Evolutionary conservation across 2,113 vertebrate species (phyloP).

Genomic region (Neodontobutis hainanensis): DNA sequence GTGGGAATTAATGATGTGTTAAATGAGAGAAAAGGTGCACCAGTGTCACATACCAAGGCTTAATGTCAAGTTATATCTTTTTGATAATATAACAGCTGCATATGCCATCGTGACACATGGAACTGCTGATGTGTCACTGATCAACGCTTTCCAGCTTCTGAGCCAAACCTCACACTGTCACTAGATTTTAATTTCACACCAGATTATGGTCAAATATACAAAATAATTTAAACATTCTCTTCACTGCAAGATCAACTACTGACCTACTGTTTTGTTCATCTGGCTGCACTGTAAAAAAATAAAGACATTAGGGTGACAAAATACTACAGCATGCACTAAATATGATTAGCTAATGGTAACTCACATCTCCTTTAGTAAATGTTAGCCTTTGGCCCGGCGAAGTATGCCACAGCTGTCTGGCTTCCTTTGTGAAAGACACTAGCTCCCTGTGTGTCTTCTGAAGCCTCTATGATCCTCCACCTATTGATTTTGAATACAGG

Average conservation of each 20-base stretch:
- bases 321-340: too few species aligned
- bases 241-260: too few species aligned
- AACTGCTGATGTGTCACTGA: conserved; percentile 25
- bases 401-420: conserved; percentile 30
- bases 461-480: not conserved
- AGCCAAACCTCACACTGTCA: conserved; percentile 15
- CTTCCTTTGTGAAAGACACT: conserved; percentile 21
- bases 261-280: too few species aligned
- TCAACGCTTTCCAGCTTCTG: conserved; percentile 14
- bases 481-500: conserved; percentile 17
- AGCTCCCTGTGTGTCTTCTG: not conserved
- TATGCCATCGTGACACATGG: not conserved
- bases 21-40: conserved; percentile 52
- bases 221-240: not conserved
- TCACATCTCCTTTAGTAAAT: conserved; percentile 12
- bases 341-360: conserved; percentile 4
- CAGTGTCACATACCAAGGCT: conserved; percentile 36
- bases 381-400: conserved; percentile 27
- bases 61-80: conserved; percentile 45
- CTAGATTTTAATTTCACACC: not conserved
- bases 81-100: conserved; percentile 27
- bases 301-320: too few species aligned
- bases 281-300: too few species aligned
- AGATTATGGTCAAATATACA: not conserved
- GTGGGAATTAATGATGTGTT: conserved; percentile 52